Base-by-base conservation (phyloP, 2,797 vertebrate genomes). In the Mormyrus proboscirostris region DNA sequence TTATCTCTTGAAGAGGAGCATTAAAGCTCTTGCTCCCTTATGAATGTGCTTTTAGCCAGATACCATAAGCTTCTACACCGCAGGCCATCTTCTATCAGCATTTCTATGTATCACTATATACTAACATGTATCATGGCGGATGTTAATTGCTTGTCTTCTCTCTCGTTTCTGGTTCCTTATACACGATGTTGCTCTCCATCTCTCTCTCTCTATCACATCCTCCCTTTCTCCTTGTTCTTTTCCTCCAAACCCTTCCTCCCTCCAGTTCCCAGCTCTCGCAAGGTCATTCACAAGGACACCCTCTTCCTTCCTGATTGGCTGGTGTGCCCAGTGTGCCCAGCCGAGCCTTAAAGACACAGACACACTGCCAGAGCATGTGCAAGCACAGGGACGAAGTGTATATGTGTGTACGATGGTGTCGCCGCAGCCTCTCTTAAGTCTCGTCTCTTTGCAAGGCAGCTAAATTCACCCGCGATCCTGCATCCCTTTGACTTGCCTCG, bases 251-350 rank as follows among this genome's bases (percentile, higher is more conserved):
- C 82, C 41, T 89, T 50, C 59, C 79, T 47, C 44, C 25, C 82
- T 86, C 88, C 83, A 73, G 57, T 84, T 89, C 84, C 86, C 47
- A 55, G 79, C 59, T 84, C 89, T 51, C 87, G 85, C 89, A 89
- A 89, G 89, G 89, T 89, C 83, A 57, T 89, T 87, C 84, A 76
- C 89, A 89, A 89, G 89, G 89, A 89, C 89, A 38, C 29, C 84
- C 49, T 87, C 83, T n/a, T 55, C 59, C 62, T 73, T 62, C 10
- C 89, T 87, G 89, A 89, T 87, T 86, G 89, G 62, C 41, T 47
- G 51, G 84, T 89, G 16, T 38, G 62, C 10, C 65, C 29, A 47
- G 84, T 89, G 16, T 38, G 62, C 10, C 65, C 29, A 47, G 59
- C 89, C 50, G 29, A 50, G 62, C 47, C 47, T 89, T 89, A 89